Conservation (phyloP, 1,140 invertebrate species). For the Lasioglossum albipes region DNA sequence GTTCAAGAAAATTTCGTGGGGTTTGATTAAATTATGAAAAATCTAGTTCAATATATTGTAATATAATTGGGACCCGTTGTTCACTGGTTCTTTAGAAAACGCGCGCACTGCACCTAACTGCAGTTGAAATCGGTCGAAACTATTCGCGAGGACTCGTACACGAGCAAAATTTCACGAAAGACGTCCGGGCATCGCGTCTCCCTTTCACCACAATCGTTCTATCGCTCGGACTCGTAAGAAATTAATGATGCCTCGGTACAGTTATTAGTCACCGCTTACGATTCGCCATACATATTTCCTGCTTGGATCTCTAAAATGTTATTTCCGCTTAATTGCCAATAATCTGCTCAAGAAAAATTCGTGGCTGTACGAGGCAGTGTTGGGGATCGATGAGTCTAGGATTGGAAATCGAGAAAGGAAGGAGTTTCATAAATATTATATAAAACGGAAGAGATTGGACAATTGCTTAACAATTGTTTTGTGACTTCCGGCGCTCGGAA, state of each 20-base stretch:
- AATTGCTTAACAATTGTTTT: slow-evolving; percentile 36
- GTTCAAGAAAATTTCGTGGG: too few relatives aligned
- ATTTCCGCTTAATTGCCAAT: slow-evolving; percentile 1
- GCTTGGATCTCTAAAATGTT: not conserved
- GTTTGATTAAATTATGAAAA: too few relatives aligned
- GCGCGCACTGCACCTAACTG: too few relatives aligned
- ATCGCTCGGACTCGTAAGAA: not conserved
- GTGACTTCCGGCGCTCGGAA: not conserved
- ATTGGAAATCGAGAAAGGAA: not conserved
- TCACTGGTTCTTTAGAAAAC: too few relatives aligned
- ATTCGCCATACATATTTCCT: not conserved
- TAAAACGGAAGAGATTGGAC: slow-evolving; percentile 16
- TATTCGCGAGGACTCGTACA: not conserved
- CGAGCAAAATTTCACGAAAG: not conserved
- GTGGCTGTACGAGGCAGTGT: not conserved
- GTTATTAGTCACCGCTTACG: slow-evolving; percentile 13
- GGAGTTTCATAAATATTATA: slow-evolving; percentile 12
- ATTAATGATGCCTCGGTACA: not conserved
- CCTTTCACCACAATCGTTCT: slow-evolving; percentile 10
- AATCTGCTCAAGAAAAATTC: not conserved
- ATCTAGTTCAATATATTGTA: too few relatives aligned
- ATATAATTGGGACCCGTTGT: too few relatives aligned
- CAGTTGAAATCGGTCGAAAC: not conserved
- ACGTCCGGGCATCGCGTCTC: not conserved
- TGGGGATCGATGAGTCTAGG: slow-evolving; percentile 13